These are phyloP conservation scores for Nothoprocta perdicaria DNA, from an alignment of 2,113 vertebrate species.

Conservation along the genomic window DNA sequence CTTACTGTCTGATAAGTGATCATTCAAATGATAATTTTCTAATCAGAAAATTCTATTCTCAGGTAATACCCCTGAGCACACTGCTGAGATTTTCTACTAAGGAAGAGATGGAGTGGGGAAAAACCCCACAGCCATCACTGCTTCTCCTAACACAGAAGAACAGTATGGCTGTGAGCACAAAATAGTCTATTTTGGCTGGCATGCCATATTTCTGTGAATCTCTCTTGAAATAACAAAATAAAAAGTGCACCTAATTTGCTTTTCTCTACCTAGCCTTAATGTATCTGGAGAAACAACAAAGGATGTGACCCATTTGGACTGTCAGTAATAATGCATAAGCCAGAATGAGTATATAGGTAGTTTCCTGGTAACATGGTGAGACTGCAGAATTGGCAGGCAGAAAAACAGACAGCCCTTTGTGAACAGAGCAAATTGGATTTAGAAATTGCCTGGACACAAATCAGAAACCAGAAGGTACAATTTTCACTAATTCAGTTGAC, in stretches of 20 bases:
- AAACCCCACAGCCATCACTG: neutral
- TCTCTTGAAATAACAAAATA: neutral
- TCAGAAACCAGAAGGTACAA: neutral
- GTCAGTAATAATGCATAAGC: neutral
- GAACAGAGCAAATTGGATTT: neutral
- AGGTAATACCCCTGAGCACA: neutral
- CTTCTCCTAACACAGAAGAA: neutral
- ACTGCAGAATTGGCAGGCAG: neutral
- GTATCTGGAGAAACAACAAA: neutral
- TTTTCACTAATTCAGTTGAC: neutral
- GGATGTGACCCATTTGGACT: neutral
- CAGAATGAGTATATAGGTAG: neutral
- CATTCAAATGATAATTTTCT: neutral
- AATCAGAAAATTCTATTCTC: neutral
- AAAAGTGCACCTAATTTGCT: neutral
- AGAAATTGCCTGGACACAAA: neutral
- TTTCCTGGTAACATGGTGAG: neutral
- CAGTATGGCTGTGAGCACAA: neutral
- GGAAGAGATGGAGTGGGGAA: neutral
- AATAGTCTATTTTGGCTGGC: rapidly evolving
- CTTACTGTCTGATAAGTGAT: neutral
- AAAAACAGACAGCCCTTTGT: neutral
- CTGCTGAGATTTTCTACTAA: neutral
- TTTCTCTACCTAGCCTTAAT: neutral
- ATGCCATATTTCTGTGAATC: neutral